These are phyloP conservation scores for Caenorhabditis sp. DNA, from an alignment of 2,888 invertebrate genomes.

Conservation along the genomic window DNA sequence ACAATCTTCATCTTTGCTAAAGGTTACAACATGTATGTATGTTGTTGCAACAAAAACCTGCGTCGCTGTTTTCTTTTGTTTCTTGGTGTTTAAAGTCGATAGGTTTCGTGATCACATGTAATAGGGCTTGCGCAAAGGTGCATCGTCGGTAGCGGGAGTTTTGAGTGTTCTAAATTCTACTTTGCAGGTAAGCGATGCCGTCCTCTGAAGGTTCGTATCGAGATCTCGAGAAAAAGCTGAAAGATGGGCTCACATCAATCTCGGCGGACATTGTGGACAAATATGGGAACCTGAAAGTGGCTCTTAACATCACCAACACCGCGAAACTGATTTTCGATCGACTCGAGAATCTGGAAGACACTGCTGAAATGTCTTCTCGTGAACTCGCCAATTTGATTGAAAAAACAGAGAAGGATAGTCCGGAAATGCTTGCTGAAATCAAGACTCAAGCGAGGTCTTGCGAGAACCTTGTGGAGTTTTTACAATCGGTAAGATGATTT, in stretches of 20 bases:
- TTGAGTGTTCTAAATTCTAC: neutral
- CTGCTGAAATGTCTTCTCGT: constrained; percentile 32
- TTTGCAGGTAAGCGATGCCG: constrained; percentile 19
- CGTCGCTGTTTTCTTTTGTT: too few species aligned
- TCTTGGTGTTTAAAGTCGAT: too few species aligned
- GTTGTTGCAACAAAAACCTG: too few species aligned
- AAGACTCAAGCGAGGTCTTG: constrained; percentile 41
- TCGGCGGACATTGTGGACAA: constrained; percentile 57
- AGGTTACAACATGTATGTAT: too few species aligned
- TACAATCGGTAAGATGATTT: constrained; percentile 39
- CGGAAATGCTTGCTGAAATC: constrained; percentile 47
- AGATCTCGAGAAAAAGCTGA: constrained; percentile 57
- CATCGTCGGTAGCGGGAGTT: neutral
- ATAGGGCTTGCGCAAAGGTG: neutral
- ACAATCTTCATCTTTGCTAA: too few species aligned
- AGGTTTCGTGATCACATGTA: too few species aligned
- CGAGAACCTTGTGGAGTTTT: constrained; percentile 51
- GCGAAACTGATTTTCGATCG: constrained; percentile 55
- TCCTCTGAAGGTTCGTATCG: constrained; percentile 36
- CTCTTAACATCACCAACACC: constrained; percentile 40
- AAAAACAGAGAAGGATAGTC: constrained; percentile 55
- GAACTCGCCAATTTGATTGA: constrained; percentile 40
- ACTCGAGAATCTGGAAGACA: constrained; percentile 52
- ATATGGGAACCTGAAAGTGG: constrained; percentile 56
- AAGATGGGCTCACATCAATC: constrained; percentile 54